phyloP scores from a whole-genome alignment of 2,888 invertebrate genomes.

The Tachina lurida region DNA sequence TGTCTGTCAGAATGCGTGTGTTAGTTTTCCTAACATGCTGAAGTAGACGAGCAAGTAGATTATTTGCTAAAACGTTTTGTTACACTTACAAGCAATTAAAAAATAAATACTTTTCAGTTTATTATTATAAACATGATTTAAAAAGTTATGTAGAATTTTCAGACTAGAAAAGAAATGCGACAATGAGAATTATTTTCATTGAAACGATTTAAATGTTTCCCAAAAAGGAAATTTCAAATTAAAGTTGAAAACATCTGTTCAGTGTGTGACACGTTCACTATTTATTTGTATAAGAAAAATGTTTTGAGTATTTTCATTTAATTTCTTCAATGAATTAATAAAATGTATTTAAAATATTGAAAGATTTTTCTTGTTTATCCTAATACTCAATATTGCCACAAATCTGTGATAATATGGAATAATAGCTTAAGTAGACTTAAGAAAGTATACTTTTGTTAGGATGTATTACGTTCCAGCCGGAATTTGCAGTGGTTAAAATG shows the following conservation, averaged over 20 bases:
- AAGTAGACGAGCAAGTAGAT: conserved; percentile 17
- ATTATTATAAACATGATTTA: conserved; percentile 26
- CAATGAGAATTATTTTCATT: not conserved
- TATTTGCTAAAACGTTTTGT: conserved; percentile 67
- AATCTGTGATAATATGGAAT: too few relatives aligned
- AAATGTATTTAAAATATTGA: too few relatives aligned
- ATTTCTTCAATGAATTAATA: not conserved
- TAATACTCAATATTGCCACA: too few relatives aligned
- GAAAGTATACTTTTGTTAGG: too few relatives aligned
- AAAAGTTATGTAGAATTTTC: not conserved
- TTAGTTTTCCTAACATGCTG: not conserved
- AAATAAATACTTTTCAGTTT: conserved; percentile 33
- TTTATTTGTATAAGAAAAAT: not conserved
- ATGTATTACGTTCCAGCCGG: too few relatives aligned
- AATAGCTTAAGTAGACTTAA: too few relatives aligned
- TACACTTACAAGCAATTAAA: conserved; percentile 57
- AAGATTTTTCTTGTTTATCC: too few relatives aligned
- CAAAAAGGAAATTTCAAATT: conserved; percentile 13
- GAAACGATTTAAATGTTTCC: conserved; percentile 1
- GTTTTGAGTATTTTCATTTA: not conserved
- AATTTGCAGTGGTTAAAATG: too few relatives aligned
- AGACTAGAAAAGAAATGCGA: not conserved
- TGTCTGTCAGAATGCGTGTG: conserved; percentile 1
- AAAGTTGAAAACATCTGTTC: not conserved
- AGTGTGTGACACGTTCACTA: not conserved